Base-by-base conservation (phyloP, 2,888 invertebrate genomes). In the Spodoptera picta region DNA sequence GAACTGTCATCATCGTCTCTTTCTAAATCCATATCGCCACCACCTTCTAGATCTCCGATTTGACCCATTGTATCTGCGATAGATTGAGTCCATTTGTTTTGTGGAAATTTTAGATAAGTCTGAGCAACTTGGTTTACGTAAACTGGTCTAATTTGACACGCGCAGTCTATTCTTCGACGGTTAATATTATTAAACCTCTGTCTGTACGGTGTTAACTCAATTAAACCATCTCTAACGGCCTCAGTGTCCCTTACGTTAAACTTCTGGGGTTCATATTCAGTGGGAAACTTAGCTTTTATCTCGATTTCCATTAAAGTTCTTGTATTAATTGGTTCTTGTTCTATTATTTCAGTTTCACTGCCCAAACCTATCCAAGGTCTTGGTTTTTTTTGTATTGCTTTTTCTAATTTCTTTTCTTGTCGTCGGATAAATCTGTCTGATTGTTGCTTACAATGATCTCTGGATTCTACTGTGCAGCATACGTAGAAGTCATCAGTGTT, bases 31-130 rank as follows among this genome's bases (percentile, higher is more conserved):
- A 27, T 64, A 50, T 91, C 91, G 27, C 90, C 89, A 11, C 87
- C 87, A 36, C 86, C 92, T 54, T 89, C 89, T 1, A 75, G 64
- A 66, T 87, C 83, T 49, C 83, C 87, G 36, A 78, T 60, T 60
- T 81, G 73, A 9, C 90, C 91, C 50, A 92, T 76, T 41, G 90
- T 84, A 68, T 93, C 92, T 24, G 91, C 90, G 71, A 93, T 89
- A 1, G 95, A 97, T 81, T 97, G 97, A 0, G 96, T 96, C 95
- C 96, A 96, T 64, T 95, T 94, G 85, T 97, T 97, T 65, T 95
- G 92, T 1, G 96, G 97, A 84, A 96, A 97, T 45, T 95, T 95
- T 12, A 96, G 95, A 56, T 92, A 93, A 0, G 97, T 97, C 92
- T 97, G 97, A 42, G 96, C 96, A 67, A 94, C 93, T 65, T 90